Percentiles rank a stretch among this genome's conserved stretches.
Evolutionary conservation across 2,888 invertebrate genomes (phyloP).

Genomic region (Drosophila rubida): DNA sequence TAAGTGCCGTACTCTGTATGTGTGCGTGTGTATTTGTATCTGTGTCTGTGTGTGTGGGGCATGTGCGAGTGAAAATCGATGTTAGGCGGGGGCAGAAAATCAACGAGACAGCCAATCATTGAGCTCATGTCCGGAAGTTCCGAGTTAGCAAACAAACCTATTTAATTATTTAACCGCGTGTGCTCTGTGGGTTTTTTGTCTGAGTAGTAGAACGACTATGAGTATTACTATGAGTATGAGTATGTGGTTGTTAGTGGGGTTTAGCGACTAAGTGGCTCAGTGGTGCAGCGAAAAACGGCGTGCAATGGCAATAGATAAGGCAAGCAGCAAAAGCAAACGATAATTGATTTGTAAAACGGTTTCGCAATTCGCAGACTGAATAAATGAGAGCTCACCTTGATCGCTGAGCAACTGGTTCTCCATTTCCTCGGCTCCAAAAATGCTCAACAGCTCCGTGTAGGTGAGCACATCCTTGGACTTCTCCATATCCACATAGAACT

Average conservation of each 20-base stretch:
- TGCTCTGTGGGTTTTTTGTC: constrained; percentile 2
- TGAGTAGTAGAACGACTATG: not conserved
- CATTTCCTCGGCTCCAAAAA: constrained; percentile 89
- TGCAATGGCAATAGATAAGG: constrained; percentile 45
- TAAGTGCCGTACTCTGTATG: not conserved
- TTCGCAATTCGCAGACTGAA: not conserved
- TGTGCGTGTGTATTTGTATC: not conserved
- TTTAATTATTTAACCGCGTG: constrained; percentile 67
- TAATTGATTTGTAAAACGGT: constrained; percentile 2
- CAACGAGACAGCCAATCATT: constrained; percentile 43
- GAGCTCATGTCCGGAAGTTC: constrained; percentile 55
- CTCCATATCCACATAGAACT: constrained; percentile 90
- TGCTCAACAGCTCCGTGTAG: constrained; percentile 88
- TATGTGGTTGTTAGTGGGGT: constrained; percentile 10
- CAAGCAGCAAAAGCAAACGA: constrained; percentile 51
- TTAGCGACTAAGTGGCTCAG: constrained; percentile 2
- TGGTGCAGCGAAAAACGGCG: constrained; percentile 34
- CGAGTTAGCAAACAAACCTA: constrained; percentile 68
- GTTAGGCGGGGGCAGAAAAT: constrained; percentile 53
- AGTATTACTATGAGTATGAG: constrained; percentile 8
- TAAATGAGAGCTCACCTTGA: constrained; percentile 88
- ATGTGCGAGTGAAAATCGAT: constrained; percentile 70
- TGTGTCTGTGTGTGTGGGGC: constrained; percentile 13
- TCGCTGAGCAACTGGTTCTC: constrained; percentile 90
- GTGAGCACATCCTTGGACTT: constrained; percentile 87